These are phyloP conservation scores for Globia sparganii DNA, from an alignment of 2,888 invertebrate species.

Conservation along the genomic window DNA sequence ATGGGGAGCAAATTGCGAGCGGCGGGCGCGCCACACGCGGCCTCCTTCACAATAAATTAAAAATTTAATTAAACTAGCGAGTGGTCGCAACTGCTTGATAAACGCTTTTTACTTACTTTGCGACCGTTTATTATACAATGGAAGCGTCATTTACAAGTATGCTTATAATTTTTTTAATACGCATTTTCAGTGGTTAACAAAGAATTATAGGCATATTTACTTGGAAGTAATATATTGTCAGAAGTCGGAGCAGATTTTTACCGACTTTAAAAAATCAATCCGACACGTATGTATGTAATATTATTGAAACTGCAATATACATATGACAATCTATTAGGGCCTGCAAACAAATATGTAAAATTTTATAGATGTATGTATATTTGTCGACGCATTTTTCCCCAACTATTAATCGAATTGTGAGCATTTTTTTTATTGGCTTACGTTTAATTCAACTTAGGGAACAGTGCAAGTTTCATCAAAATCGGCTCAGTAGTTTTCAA, in stretches of 20 bases:
- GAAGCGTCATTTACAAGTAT: constrained; percentile 59
- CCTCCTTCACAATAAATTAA: constrained; percentile 85
- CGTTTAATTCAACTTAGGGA: too few species aligned
- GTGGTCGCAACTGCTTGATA: constrained; percentile 85
- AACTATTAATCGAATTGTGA: too few species aligned
- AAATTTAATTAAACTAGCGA: constrained; percentile 87
- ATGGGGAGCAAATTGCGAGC: constrained; percentile 77
- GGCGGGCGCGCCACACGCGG: constrained; percentile 77
- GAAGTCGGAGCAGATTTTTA: neutral
- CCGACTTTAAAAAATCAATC: too few species aligned
- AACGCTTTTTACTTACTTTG: constrained; percentile 80
- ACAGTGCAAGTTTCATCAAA: too few species aligned
- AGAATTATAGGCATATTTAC: constrained; percentile 21
- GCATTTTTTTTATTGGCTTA: too few species aligned
- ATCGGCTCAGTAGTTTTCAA: too few species aligned
- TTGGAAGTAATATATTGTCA: neutral
- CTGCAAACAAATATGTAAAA: too few species aligned
- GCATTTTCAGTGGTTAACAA: constrained; percentile 20
- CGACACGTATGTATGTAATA: too few species aligned
- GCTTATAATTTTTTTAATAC: constrained; percentile 57
- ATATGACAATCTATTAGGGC: too few species aligned
- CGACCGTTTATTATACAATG: constrained; percentile 75
- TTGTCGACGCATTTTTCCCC: too few species aligned
- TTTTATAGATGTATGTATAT: too few species aligned
- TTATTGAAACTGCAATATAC: too few species aligned